These are phyloP conservation scores for Chiroxiphia lanceolata DNA, from an alignment of 2,797 vertebrate species.

Conservation along the genomic window DNA sequence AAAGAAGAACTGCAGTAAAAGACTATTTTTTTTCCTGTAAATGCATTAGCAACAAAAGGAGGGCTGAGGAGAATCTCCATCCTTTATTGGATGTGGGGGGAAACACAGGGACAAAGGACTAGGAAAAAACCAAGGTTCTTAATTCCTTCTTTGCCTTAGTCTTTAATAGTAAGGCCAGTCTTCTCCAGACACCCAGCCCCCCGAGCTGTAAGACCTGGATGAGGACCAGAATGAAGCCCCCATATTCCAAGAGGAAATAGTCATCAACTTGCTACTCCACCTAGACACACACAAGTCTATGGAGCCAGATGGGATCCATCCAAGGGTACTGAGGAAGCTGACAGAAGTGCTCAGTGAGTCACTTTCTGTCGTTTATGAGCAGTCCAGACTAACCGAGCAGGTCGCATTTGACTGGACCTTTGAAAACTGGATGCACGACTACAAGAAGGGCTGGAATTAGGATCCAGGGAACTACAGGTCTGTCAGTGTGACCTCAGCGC, in stretches of 20 bases:
- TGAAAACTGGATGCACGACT: neutral
- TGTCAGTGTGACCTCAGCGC: neutral
- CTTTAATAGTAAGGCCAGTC: neutral
- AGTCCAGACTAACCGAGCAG: neutral
- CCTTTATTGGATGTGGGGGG: fast-evolving
- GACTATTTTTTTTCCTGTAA: neutral
- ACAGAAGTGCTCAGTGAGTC: neutral
- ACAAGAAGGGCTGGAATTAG: neutral
- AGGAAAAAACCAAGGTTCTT: neutral
- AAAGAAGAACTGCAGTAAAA: neutral
- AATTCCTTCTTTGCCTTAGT: neutral
- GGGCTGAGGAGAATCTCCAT: neutral
- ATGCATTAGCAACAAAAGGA: neutral
- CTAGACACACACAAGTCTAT: fast-evolving
- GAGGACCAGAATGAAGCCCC: neutral
- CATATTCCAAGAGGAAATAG: neutral
- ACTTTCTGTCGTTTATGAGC: neutral
- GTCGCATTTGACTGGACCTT: neutral
- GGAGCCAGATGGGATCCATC: fast-evolving
- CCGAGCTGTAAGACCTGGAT: neutral
- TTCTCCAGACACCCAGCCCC: neutral
- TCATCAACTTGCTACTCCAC: neutral
- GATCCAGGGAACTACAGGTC: neutral
- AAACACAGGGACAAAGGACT: neutral
- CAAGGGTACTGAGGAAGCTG: neutral